Conservation (phyloP, 2,797 vertebrate genomes). For the Smutsia gigantea region DNA sequence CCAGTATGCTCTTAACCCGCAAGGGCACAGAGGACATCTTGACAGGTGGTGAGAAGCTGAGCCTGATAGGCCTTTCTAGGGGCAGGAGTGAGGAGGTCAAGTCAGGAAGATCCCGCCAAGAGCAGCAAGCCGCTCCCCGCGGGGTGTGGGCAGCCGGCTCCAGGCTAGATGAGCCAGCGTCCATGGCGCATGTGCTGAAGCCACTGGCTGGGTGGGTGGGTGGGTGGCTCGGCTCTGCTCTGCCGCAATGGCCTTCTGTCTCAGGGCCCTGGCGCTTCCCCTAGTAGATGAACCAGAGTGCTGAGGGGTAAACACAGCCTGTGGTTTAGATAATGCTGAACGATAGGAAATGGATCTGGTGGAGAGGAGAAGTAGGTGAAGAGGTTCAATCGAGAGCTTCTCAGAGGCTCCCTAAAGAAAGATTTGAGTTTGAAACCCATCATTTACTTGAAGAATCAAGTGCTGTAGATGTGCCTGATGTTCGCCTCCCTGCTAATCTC, state of each 20-base stretch:
- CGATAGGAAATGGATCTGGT: not conserved
- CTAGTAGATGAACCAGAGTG: accelerated
- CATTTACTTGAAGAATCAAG: constrained; percentile 45
- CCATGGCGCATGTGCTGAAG: not conserved
- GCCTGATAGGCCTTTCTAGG: not conserved
- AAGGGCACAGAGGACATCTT: not conserved
- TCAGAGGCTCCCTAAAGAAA: not conserved
- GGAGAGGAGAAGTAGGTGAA: not conserved
- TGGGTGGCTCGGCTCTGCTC: accelerated
- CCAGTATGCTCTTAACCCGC: not conserved
- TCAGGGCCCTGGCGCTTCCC: not conserved
- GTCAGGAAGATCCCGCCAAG: not conserved
- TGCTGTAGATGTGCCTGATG: not conserved
- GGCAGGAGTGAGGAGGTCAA: not conserved
- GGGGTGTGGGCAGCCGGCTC: not conserved
- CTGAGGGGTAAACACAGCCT: not conserved
- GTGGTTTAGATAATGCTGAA: not conserved
- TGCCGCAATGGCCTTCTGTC: not conserved
- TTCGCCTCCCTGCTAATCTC: constrained; percentile 46
- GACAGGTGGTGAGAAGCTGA: not conserved
- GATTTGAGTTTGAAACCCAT: not conserved
- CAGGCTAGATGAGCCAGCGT: not conserved
- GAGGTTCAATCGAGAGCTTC: not conserved
- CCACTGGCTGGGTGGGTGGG: accelerated
- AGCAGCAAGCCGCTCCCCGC: not conserved